Evolutionary conservation across 2,888 invertebrate genomes (phyloP), one percentile per base, ranked within the genome.

Genomic region (Drosophila mercatorum): DNA sequence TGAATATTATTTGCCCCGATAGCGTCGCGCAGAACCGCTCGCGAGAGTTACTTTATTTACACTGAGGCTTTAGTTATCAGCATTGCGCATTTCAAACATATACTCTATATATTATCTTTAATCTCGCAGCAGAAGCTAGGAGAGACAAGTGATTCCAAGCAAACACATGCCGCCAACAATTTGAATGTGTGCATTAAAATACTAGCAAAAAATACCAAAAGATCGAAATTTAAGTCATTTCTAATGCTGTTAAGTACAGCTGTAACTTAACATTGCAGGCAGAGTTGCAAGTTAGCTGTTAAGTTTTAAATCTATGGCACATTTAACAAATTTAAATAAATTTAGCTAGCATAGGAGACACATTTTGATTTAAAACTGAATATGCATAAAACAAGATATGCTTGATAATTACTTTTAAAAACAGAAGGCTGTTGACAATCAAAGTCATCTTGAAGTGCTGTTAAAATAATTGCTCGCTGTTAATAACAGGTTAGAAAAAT

Each of bases 31-130:
- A 53, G 79, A 82, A 78, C 87, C 86, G 79, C 75, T 72, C 88
- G 73, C 86, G 70, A 81, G 79, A 70, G 75, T 75, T 76, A 85
- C 79, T 83, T 71, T 81, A 80, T 81, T 84, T 81, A 85, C 71
- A 91, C 91, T 91, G 85, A 81, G 67, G 44, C 68, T 67, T 55
- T 31, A 61, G 63, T 62, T 83, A 78, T 83, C 75, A 80, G 66
- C 59, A 53, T 56, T 64, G 69, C 67, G 61, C 69, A 73, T 81
- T 78, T 77, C 61, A 67, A 73, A 66, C 78, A 52, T 40, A 73
- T 55, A 64, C 55, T 55, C 55, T 55, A 64, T 12, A 55, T 28
- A 65, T 68, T 68, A 63, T 68, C 40, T 58, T 61, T 57, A 61
- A 67, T 68, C 52, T 52, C 53, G 14, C 22, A 41, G 17, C 34